A percentile compares a stretch with the other conserved stretches of the same genome.
These are phyloP conservation scores for Cephus sareptanus DNA, from an alignment of 2,888 invertebrate genomes.

Conservation along the genomic window DNA sequence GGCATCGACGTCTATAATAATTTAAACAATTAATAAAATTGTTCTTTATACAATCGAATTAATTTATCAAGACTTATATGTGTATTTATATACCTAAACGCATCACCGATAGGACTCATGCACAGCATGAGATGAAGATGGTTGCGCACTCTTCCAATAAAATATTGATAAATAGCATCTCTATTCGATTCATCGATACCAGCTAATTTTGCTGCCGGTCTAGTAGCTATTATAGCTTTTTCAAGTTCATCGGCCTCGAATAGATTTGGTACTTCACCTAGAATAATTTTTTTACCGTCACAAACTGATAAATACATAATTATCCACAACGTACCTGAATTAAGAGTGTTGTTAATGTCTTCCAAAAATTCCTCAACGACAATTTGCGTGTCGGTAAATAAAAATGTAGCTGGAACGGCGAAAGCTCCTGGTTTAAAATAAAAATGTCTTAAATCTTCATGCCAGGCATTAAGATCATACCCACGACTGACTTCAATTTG, in stretches of 20 bases:
- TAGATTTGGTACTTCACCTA: conserved; percentile 91
- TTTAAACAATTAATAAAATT: conserved; percentile 22
- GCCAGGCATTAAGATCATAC: conserved; percentile 85
- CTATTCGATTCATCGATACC: conserved; percentile 76
- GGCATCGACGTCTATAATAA: conserved; percentile 78
- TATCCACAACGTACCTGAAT: conserved; percentile 73
- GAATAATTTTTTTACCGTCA: conserved; percentile 17
- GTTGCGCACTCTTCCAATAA: conserved; percentile 83
- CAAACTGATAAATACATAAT: not conserved
- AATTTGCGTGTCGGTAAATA: conserved; percentile 92
- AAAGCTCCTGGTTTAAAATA: conserved; percentile 82
- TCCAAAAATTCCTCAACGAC: conserved; percentile 91
- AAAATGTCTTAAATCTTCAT: conserved; percentile 85
- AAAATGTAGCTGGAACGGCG: conserved; percentile 82
- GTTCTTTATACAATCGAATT: not conserved
- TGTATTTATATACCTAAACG: conserved; percentile 74
- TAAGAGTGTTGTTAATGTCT: conserved; percentile 91
- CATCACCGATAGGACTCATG: conserved; percentile 92
- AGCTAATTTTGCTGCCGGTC: conserved; percentile 76
- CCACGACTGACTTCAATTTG: conserved; percentile 89
- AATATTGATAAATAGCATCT: conserved; percentile 86
- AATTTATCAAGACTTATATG: conserved; percentile 1
- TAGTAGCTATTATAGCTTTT: conserved; percentile 80
- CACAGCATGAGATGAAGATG: conserved; percentile 89
- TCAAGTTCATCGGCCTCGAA: conserved; percentile 89